Base-by-base conservation (phyloP, 2,888 invertebrate species). In the Drosophila barbarae region DNA sequence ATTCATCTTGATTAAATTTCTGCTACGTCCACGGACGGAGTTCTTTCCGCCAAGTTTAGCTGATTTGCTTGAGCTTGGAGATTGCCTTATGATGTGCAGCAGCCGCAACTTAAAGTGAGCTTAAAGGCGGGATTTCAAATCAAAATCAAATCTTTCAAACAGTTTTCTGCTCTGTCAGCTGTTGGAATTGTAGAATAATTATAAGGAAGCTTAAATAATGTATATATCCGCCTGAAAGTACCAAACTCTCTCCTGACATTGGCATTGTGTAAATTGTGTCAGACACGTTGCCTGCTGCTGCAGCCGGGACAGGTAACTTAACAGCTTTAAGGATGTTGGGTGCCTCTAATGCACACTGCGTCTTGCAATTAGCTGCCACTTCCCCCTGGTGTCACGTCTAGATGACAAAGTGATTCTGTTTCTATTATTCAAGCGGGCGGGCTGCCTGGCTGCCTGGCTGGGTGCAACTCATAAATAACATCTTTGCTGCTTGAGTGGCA, bases 1-100 rank as follows among this genome's bases (percentile, higher is more conserved):
- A 81, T 81, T 81, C 81, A 85, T 85, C 85, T 72, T 81, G 85
- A 81, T 81, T 85, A 81, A 59, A 77, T 83, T 81, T 77, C 60
- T 68, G 57, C 49, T 57, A 52, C 66, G 69, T 47, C 46, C 32
- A 42, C 10, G 46, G 72, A 52, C 69, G 63, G 54, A 73, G 71
- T 72, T 72, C 66, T 59, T 58, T 59, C 13, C 32, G 32, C n/a
- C 38, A 30, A 18, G 38, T n/a, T 69, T 50, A 63, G 52, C 52
- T 50, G 36, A 67, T 68, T 68, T 69, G 47, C 47, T 34, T 59
- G 38, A 44, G 64, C 64, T 13, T 13, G 39, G 21, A n/a, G 56
- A 53, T 61, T 71, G 57, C 54, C 9, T 56, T 59, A 51, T 67
- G 66, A 66, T 50, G 59, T 49, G 44, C 23, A 32, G 44, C 64